Evolutionary conservation across 1,140 invertebrate species (phyloP), one percentile per base, ranked within the genome.

Genomic region (Danaus melanippus): DNA sequence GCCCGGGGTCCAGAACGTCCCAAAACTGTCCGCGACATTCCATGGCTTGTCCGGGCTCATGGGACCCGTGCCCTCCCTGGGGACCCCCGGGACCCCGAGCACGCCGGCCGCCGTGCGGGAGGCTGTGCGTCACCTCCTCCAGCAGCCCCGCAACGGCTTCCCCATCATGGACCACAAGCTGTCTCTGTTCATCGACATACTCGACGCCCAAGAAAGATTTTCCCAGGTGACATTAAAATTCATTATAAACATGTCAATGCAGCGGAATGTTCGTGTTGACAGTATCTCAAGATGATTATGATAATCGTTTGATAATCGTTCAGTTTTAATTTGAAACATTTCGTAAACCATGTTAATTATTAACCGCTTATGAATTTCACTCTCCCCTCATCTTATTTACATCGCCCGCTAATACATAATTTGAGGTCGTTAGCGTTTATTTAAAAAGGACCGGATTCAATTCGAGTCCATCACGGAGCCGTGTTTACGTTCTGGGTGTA

Each of bases 171-270:
- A 93, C 64, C 92, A 94, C 77, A 93, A 93, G 71, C 88, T 95
- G 64, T 90, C 91, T 9, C 88, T 95, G 10, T 93, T 94, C 76
- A 91, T 94, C 67, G 93, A 95, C 59, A 94, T 95, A 59, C 88
- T 94, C 67, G 93, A 94, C 69, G 92, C 92, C 10, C 93, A 94
- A 85, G 92, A 94, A 78, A 88, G 90, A 71, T 93, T 95, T 68
- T 92, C 93, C 71, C 91, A 94, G 92, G 93, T 94, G 87, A 58
- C 21, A 32, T 32, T 32, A 32, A 5, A 32, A 32, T 3, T 32
- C 21, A 32, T 32, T 32, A 1, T 32, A 8, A 32, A 32, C 21
- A 3, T 32, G 21, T 32, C 6, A 32, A 32, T 32, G 6, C 21
- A 32, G 21, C 2, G 2, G 21, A 32, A 5, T 32, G 21, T 32